Evolutionary conservation across 2,888 invertebrate genomes (phyloP), one percentile per base, ranked within the genome.

Genomic region (Philhelius pedissequus): DNA sequence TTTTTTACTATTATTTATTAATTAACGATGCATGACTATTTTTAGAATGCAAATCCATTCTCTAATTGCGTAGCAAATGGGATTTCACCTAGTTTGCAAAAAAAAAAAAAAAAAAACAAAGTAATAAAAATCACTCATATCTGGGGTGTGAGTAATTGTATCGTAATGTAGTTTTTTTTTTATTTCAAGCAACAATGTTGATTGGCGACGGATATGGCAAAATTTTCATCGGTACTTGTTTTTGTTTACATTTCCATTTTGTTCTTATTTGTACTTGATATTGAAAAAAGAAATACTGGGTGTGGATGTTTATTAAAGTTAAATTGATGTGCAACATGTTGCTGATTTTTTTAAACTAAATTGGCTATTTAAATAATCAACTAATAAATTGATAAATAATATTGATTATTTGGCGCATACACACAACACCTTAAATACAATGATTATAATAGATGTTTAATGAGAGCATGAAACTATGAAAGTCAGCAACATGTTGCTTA

Each of bases 1-100:
- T 62, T 50, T 45, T 32, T 32, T 30, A 18, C 5, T 45, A 43
- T 43, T 43, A 27, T 69, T 54, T 22, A 54, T 80, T 80, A 74
- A 40, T 74, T 54, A 68, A 60, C 77, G 77, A 64, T 68, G 82
- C 52, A 77, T 73, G 73, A 62, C 78, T 82, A 78, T 82, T 74
- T 82, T 78, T 78, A 69, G 62, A 78, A 73, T 68, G 73, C 52
- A 69, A 77, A 77, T 77, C 38, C 11, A 73, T 52, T 52, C 40
- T 48, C 40, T 81, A 70, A 75, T 75, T 75, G 70, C 74, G 58
- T 50, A 70, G 22, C 48, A 27, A 56, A 64, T 76, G 32, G 11
- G n/a, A 70, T 71, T 50, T 78, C 9, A 50, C 40, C 30, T 30
- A 64, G 73, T 38, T 73, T 38, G 25, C 11, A 43, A 38, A 40